Base-by-base conservation (phyloP, 2,888 invertebrate genomes). In the Platypus cylindrus region DNA sequence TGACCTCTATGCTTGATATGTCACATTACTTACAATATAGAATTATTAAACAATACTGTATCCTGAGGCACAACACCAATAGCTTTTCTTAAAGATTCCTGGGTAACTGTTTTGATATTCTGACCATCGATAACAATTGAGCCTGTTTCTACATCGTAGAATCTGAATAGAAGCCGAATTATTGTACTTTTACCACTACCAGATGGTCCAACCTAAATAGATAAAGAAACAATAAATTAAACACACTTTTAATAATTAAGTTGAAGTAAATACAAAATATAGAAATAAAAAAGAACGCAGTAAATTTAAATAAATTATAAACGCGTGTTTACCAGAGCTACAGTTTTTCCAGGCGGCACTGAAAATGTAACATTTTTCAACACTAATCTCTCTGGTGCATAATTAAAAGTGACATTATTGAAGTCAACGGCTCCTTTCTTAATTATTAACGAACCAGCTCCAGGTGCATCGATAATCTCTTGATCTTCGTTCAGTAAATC, bases 11-110 rank as follows among this genome's bases (percentile, higher is more conserved):
- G n/a, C n/a, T n/a, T n/a, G n/a, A n/a, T n/a, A n/a, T n/a, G n/a
- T n/a, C 3, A 16, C 13, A 15, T 25, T 34, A 51, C 62, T 60
- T 50, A 80, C 75, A 75, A 79, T 41, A 94, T 85, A 23, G 81
- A 77, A 53, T 89, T 87, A 58, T 95, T 94, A 55, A 95, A 95
- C 1, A 95, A 70, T 26, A 94, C 93, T 1, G 93, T 94, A 54
- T 94, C 94, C 59, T 97, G 97, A 1, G 98, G 97, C 24, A 98
- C 97, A 20, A 98, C 87, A 9, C 89, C 87, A 48, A 98, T 90
- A 26, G 75, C 73, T 48, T 75, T 68, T 8, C 98, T 67, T 23
- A 98, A 65, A 34, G 90, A 87, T 37, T 76, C 73, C 54, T 95
- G 82, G 38, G 79, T 80, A 3, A 95, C 82, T 1, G 82, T 73